A percentile compares a stretch with the other conserved stretches of the same genome.
phyloP scores from a whole-genome alignment of 2,797 vertebrate genomes.

The Chiroxiphia lanceolata region DNA sequence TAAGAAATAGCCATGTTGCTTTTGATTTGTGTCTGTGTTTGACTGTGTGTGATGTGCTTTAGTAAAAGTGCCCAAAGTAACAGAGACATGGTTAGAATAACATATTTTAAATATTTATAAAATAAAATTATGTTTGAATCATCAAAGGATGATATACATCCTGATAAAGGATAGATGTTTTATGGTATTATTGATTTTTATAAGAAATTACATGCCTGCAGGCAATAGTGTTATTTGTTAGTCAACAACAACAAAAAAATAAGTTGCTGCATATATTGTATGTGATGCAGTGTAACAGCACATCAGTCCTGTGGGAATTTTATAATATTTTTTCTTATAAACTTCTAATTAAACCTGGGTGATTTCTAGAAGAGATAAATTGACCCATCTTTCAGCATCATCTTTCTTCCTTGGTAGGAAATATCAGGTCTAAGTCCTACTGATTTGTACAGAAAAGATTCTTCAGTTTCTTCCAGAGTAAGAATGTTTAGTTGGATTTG shows the following conservation, averaged over 20 bases:
- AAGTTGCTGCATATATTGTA: neutral
- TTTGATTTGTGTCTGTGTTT: neutral
- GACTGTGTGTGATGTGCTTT: neutral
- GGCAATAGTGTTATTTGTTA: neutral
- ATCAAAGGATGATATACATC: neutral
- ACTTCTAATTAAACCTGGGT: neutral
- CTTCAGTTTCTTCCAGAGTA: neutral
- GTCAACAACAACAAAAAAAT: neutral
- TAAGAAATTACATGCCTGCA: neutral
- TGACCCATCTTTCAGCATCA: neutral
- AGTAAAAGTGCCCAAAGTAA: neutral
- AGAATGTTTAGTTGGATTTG: neutral
- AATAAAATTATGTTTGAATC: neutral
- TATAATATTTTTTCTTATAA: neutral
- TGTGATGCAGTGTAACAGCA: neutral
- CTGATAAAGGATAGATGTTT: neutral
- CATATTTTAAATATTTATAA: neutral
- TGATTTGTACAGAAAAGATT: neutral
- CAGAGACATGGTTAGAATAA: neutral
- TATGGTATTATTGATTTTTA: neutral
- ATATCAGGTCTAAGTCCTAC: neutral
- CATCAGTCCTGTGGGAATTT: neutral
- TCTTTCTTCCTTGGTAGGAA: neutral
- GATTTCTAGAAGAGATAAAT: neutral
- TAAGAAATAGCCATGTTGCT: neutral